phyloP scores from a whole-genome alignment of 1,140 invertebrate genomes.

The Potamilus streckersoni region DNA sequence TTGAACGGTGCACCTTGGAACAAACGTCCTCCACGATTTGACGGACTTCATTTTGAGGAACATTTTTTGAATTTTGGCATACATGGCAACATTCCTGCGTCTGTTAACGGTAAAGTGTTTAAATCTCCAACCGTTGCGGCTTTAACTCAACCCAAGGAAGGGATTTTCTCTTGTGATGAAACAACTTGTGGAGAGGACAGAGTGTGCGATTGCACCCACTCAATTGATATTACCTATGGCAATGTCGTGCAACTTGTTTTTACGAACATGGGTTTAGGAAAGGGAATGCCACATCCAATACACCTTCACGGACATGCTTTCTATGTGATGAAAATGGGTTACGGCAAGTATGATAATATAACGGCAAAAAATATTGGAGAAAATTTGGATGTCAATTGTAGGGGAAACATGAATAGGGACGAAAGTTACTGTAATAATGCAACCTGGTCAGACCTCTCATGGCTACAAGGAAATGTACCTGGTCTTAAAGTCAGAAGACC shows the following conservation, averaged over 20 bases:
- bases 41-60: conserved; percentile 36
- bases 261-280: conserved; percentile 71
- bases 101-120: conserved; percentile 52
- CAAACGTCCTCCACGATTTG: conserved; percentile 25
- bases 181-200: conserved; percentile 28
- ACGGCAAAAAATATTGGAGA: conserved; percentile 55
- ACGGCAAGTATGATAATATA: conserved; percentile 38
- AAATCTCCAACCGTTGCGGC: conserved; percentile 42
- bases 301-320: conserved; percentile 84
- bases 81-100: conserved; percentile 46
- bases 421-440: conserved; percentile 51
- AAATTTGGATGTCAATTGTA: conserved; percentile 49
- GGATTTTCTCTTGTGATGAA: conserved; percentile 34
- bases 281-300: conserved; percentile 75
- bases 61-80: conserved; percentile 60
- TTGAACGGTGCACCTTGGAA: conserved; percentile 28
- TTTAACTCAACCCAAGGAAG: conserved; percentile 47
- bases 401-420: conserved; percentile 18
- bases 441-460: conserved; percentile 45
- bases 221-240: conserved; percentile 28
- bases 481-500: conserved; percentile 70
- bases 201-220: conserved; percentile 34
- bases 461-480: conserved; percentile 47
- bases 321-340: conserved; percentile 74
- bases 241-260: conserved; percentile 50